These are phyloP conservation scores for Grapholita molesta DNA, from an alignment of 1,140 invertebrate species.

Conservation along the genomic window DNA sequence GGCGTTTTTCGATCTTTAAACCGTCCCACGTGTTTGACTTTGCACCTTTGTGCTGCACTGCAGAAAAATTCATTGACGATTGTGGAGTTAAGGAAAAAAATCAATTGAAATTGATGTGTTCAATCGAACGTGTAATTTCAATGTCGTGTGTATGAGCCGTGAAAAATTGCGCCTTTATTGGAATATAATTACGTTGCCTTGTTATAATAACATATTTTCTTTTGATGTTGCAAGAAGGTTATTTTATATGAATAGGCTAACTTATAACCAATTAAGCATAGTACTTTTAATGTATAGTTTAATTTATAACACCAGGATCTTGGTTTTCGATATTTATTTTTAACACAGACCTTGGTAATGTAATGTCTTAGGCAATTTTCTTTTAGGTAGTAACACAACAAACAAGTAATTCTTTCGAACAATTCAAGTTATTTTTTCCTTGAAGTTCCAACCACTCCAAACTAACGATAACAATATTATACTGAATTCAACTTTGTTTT, in stretches of 20 bases:
- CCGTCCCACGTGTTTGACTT: slow-evolving; percentile 62
- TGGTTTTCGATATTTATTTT: no score
- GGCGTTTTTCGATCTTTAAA: slow-evolving; percentile 46
- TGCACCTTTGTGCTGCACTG: slow-evolving; percentile 51
- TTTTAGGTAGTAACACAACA: no score
- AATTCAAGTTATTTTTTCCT: no score
- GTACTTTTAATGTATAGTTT: no score
- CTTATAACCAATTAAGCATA: not conserved
- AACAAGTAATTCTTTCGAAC: no score
- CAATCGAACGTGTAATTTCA: slow-evolving; percentile 33
- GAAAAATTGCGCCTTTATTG: slow-evolving; percentile 34
- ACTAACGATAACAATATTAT: not conserved
- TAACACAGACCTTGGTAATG: no score
- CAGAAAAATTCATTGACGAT: slow-evolving; percentile 58
- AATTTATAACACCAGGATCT: no score
- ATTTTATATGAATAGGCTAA: not conserved
- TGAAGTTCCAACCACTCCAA: no score
- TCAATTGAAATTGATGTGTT: slow-evolving; percentile 48
- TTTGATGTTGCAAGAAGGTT: not conserved
- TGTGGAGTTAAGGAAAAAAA: slow-evolving; percentile 60
- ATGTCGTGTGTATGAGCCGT: slow-evolving; percentile 39
- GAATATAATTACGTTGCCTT: slow-evolving; percentile 6
- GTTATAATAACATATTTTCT: not conserved
- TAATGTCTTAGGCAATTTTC: no score
- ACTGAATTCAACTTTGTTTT: not conserved